A percentile compares a stretch with the other conserved stretches of the same genome.
Evolutionary conservation across 2,797 vertebrate genomes (phyloP).

Genomic region (Protosalanx chinensis): DNA sequence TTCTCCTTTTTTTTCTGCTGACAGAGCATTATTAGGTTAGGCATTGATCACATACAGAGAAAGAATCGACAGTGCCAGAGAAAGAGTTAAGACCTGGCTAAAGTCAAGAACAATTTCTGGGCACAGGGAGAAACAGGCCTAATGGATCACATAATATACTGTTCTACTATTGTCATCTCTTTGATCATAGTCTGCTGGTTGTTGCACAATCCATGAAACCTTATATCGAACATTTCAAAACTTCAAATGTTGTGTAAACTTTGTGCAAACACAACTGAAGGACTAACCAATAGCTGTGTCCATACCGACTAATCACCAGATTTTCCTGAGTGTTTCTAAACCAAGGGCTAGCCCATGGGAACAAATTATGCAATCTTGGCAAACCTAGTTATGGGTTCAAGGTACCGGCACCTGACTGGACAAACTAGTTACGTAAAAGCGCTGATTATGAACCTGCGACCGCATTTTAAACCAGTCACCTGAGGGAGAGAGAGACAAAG

Average conservation of each 20-base stretch:
- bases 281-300: constrained; percentile 9
- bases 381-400: constrained; percentile 64
- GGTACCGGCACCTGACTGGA: constrained; percentile 58
- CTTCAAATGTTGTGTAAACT: constrained; percentile 2
- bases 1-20: constrained; percentile 48
- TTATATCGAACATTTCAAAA: background rate
- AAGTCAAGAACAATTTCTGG: background rate
- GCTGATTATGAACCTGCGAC: constrained; percentile 23
- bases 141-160: background rate
- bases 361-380: constrained; percentile 59
- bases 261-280: constrained; percentile 66
- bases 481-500: background rate
- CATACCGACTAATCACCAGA: constrained; percentile 53
- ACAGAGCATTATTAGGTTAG: constrained; percentile 50
- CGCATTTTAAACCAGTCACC: background rate
- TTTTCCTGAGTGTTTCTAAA: constrained; percentile 11
- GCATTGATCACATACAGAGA: constrained; percentile 34
- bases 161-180: too few relatives aligned
- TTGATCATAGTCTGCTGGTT: too few relatives aligned
- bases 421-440: constrained; percentile 57
- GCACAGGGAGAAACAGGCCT: background rate
- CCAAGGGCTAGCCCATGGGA: constrained; percentile 7
- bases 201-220: constrained; percentile 5
- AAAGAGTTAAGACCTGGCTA: too few relatives aligned
- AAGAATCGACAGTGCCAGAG: background rate